Conservation (phyloP, 2,888 invertebrate species). For the Chrysolina americana region DNA sequence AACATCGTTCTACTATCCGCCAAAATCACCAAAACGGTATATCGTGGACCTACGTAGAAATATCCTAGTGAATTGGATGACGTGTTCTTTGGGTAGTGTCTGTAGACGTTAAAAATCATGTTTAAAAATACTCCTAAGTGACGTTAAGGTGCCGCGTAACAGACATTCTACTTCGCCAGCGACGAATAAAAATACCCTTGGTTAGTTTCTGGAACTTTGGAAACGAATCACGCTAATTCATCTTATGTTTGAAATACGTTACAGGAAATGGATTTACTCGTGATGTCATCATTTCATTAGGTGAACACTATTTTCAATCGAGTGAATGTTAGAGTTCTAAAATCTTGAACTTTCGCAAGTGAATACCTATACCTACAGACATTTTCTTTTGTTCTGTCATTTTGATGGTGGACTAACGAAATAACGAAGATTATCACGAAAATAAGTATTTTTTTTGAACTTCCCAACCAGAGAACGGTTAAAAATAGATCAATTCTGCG, state of each 20-base stretch:
- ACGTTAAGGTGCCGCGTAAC: slow-evolving; percentile 5
- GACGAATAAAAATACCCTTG: slow-evolving; percentile 14
- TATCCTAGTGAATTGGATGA: background rate
- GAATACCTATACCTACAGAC: too few relatives aligned
- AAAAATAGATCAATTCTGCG: too few relatives aligned
- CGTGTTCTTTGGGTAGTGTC: background rate
- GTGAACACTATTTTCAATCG: background rate
- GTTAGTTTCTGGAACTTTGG: slow-evolving; percentile 7
- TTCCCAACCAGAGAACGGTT: too few relatives aligned
- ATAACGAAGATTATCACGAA: too few relatives aligned
- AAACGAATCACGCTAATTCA: background rate
- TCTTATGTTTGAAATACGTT: background rate
- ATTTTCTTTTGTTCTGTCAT: too few relatives aligned
- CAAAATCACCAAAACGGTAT: background rate
- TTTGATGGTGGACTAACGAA: too few relatives aligned
- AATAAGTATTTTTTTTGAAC: too few relatives aligned
- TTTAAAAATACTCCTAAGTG: slow-evolving; percentile 10
- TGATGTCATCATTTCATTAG: background rate
- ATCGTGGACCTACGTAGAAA: background rate
- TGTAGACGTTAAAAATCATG: background rate
- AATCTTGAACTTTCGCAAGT: too few relatives aligned
- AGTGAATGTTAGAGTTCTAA: background rate
- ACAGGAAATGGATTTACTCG: background rate
- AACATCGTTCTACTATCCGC: background rate
- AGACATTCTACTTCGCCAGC: slow-evolving; percentile 14